Base-by-base conservation (phyloP, 1,140 invertebrate species). In the Pseudomyrmex gracilis region DNA sequence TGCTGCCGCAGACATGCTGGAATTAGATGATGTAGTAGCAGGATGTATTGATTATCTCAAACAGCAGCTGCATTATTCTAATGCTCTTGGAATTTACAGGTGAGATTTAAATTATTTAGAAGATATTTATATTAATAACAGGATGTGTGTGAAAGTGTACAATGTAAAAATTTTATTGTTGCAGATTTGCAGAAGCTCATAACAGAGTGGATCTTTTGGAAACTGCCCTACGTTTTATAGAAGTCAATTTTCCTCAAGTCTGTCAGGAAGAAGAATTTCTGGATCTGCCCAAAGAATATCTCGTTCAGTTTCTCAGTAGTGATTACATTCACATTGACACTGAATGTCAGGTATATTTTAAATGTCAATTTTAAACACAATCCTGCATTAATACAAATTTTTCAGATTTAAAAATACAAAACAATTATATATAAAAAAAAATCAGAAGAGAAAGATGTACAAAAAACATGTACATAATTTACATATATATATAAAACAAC, bases 181-280 rank as follows among this genome's bases (percentile, higher is more conserved):
- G n/a, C 91, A 97, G 97, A 94, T 99, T 99, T 96, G 98, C 98
- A 82, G 97, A 98, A 94, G 97, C 97, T 84, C 98, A 99, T 94
- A 98, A 98, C 93, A 98, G 97, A 92, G 95, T 95, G 90, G 96
- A 97, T 89, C 95, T 99, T 87, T 96, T 97, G 89, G 96, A 97
- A 85, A 96, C 97, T 93, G 97, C 98, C 87, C 95, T 97, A 93
- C 96, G 96, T 88, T 99, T 97, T 94, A 97, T 99, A 90, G 96
- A 98, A 94, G 95, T 97, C 89, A 96, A 99, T 95, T 99, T 99
- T 95, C 96, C 97, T 90, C 95, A 97, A 94, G 95, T 96, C 74
- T 95, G 95, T 64, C 95, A 96, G 86, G 98, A 98, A 93, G 98
- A 99, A 92, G 98, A 99, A 95, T 97, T 99, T 92, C 95, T 98